These are phyloP conservation scores for Oxystoma pomonae DNA, from an alignment of 2,888 invertebrate species.

Conservation along the genomic window DNA sequence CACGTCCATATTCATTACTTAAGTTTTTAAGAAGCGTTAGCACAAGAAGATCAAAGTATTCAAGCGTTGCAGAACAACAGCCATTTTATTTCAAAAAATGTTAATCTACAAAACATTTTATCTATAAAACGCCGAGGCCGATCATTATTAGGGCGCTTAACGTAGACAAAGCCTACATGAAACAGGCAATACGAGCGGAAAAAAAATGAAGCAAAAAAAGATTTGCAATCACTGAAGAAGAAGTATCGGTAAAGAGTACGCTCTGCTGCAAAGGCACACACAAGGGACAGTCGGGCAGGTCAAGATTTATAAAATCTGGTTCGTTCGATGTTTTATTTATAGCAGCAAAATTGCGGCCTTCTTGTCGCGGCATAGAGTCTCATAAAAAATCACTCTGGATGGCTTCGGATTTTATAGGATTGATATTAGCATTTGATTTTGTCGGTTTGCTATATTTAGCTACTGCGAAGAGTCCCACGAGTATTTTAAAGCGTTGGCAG, in stretches of 20 bases:
- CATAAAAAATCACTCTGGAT: not conserved
- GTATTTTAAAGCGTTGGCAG: not conserved
- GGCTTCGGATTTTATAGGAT: not conserved
- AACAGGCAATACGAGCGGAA: no score
- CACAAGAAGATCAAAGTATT: no score
- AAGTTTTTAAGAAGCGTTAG: no score
- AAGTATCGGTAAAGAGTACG: not conserved
- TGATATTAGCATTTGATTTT: not conserved
- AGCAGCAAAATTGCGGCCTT: not conserved
- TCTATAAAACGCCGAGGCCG: no score
- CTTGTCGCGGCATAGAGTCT: not conserved
- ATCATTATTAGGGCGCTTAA: no score
- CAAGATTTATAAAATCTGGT: not conserved
- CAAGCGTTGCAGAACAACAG: no score
- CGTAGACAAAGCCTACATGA: no score
- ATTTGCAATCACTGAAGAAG: not conserved
- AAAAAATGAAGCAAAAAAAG: no score
- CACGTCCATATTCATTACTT: no score
- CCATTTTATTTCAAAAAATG: no score
- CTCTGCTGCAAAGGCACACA: not conserved
- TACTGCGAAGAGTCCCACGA: not conserved
- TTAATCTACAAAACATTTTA: no score
- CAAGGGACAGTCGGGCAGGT: not conserved
- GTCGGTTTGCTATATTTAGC: not conserved
- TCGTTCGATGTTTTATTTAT: not conserved